Percentiles rank a stretch among this genome's conserved stretches.
These are phyloP conservation scores for Lagopus muta DNA, from an alignment of 2,113 vertebrate genomes.

Conservation along the genomic window DNA sequence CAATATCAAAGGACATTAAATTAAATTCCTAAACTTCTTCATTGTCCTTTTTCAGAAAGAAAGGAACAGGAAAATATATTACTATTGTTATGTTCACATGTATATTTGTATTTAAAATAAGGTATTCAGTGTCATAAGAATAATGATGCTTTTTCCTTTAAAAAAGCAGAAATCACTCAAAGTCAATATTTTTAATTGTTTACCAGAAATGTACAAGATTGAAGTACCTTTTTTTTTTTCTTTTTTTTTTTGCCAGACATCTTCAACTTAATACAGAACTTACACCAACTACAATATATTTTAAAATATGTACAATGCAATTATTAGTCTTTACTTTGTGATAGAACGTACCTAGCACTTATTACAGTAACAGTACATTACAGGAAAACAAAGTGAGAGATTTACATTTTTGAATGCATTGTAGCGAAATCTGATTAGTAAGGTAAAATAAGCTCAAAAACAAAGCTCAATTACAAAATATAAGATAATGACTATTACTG, in stretches of 20 bases:
- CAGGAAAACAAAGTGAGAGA: neutral
- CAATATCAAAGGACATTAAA: accelerated
- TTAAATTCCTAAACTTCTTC: neutral
- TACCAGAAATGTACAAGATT: neutral
- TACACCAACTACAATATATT: neutral
- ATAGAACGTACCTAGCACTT: neutral
- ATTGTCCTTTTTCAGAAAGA: neutral
- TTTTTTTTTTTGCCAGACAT: neutral
- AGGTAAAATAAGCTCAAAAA: neutral
- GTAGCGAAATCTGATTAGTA: neutral
- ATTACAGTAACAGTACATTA: neutral
- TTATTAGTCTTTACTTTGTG: neutral
- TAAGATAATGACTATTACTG: neutral
- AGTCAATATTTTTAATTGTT: neutral
- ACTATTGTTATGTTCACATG: neutral
- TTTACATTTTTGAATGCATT: neutral
- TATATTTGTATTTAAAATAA: neutral
- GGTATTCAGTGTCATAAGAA: neutral
- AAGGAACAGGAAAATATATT: neutral
- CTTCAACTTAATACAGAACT: neutral
- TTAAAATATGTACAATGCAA: neutral
- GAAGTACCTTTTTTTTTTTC: neutral
- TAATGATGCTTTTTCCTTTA: neutral
- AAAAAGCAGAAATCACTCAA: neutral
- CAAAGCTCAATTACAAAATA: neutral